phyloP scores from a whole-genome alignment of 2,113 vertebrate genomes.

The Lampris incognitus region DNA sequence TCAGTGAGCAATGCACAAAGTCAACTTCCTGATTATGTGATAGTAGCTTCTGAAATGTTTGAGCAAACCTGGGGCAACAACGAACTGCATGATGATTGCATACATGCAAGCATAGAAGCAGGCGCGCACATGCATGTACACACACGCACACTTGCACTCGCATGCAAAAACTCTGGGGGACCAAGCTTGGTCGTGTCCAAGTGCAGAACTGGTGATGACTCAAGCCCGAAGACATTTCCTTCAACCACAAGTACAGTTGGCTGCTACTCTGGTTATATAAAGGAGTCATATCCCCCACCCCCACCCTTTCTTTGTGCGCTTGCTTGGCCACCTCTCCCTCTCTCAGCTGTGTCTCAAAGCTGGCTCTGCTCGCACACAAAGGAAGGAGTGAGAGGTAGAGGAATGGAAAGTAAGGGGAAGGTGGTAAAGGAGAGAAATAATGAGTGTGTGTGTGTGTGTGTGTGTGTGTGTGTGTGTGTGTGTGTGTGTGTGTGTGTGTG shows the following conservation, averaged over 20 bases:
- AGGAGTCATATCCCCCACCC: slow-evolving; percentile 44
- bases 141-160: not conserved
- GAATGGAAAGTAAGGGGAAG: slow-evolving; percentile 24
- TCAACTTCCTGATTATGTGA: too few relatives aligned
- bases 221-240: slow-evolving; percentile 76
- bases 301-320: slow-evolving; percentile 17
- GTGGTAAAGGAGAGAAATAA: too few relatives aligned
- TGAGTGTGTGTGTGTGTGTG: too few relatives aligned
- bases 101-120: not conserved
- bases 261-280: slow-evolving; percentile 75
- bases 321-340: slow-evolving; percentile 23
- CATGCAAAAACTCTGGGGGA: not conserved
- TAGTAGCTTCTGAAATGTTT: not conserved
- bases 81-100: not conserved
- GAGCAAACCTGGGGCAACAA: not conserved
- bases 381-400: slow-evolving; percentile 12
- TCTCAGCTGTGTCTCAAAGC: slow-evolving; percentile 46
- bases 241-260: slow-evolving; percentile 76
- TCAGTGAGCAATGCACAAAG: too few relatives aligned
- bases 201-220: slow-evolving; percentile 66
- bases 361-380: slow-evolving; percentile 45
- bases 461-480: too few relatives aligned
- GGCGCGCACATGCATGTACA: not conserved
- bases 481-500: too few relatives aligned
- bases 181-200: slow-evolving; percentile 38